Percentiles rank a stretch among this genome's conserved stretches.
Evolutionary conservation across 2,888 invertebrate genomes (phyloP).

Genomic region (Pardosa pseudoannulata): DNA sequence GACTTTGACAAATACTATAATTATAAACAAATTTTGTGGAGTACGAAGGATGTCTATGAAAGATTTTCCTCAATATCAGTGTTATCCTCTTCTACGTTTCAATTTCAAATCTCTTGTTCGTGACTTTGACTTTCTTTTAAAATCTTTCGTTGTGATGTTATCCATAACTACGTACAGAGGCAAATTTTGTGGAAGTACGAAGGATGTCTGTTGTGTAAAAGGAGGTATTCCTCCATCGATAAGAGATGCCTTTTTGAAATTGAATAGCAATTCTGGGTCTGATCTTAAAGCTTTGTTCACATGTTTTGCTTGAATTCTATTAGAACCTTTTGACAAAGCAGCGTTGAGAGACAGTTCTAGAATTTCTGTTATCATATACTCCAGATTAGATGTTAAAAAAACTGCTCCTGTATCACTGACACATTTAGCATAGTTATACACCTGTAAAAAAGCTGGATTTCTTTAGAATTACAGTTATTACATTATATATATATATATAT

Average conservation of each 20-base stretch:
- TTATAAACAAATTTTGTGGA: no score
- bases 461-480: no score
- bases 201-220: not conserved
- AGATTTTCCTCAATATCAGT: no score
- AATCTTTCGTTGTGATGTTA: no score
- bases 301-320: not conserved
- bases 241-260: not conserved
- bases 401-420: not conserved
- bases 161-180: no score
- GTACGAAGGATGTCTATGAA: no score
- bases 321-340: not conserved
- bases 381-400: not conserved
- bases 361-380: slow-evolving; percentile 7
- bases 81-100: no score
- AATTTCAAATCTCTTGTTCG: no score
- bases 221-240: not conserved
- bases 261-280: not conserved
- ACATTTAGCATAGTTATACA: not conserved
- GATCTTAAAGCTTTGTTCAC: not conserved
- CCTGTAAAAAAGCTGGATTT: not conserved
- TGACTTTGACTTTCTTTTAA: not conserved
- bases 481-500: no score
- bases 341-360: not conserved
- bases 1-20: no score
- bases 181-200: not conserved